These are phyloP conservation scores for Cylloceria caligata DNA, from an alignment of 2,888 invertebrate species.

Conservation along the genomic window DNA sequence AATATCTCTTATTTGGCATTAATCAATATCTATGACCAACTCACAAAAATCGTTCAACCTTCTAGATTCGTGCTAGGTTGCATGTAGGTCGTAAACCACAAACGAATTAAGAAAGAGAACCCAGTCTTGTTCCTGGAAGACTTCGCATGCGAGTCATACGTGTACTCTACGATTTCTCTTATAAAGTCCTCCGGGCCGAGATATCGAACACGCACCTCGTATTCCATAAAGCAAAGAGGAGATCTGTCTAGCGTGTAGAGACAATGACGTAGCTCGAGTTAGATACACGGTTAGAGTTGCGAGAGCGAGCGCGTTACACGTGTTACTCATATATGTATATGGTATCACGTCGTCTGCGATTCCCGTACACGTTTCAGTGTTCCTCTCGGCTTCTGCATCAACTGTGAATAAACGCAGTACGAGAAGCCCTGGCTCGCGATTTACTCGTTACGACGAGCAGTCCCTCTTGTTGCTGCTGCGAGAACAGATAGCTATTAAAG, in stretches of 20 bases:
- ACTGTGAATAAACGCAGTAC: background rate
- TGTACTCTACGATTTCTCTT: constrained; percentile 49
- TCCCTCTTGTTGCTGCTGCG: constrained; percentile 4
- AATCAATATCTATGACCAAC: background rate
- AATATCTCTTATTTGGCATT: no score
- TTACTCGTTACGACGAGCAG: background rate
- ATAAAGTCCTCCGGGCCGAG: constrained; percentile 43
- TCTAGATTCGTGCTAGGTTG: background rate
- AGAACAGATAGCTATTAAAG: constrained; percentile 79
- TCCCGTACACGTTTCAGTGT: background rate
- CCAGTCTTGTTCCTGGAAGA: constrained; percentile 7
- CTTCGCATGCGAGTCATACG: constrained; percentile 43
- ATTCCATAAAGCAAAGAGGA: constrained; percentile 51
- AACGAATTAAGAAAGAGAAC: background rate
- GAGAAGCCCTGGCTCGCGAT: background rate
- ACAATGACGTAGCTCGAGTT: constrained; percentile 38
- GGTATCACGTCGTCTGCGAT: background rate
- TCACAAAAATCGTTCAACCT: background rate
- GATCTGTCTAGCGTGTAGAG: constrained; percentile 35
- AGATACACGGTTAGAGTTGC: constrained; percentile 37
- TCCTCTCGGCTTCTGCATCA: background rate
- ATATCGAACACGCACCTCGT: constrained; percentile 63
- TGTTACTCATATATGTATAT: background rate
- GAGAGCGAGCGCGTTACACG: constrained; percentile 43
- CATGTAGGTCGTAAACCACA: constrained; percentile 9